Conservation (phyloP, 1,140 invertebrate species). For the Helicoverpa armigera region DNA sequence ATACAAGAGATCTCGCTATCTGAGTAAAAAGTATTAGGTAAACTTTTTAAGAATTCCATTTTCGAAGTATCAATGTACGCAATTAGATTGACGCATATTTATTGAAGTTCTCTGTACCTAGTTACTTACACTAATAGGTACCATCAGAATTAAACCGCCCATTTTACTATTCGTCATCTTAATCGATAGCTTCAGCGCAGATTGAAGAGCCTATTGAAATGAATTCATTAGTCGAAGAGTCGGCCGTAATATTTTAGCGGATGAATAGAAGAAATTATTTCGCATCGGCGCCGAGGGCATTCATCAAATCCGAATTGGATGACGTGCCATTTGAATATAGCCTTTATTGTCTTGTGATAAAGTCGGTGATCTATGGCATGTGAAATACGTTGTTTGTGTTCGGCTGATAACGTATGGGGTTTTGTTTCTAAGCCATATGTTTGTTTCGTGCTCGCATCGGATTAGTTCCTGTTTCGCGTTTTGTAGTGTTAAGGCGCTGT, state of each 20-base stretch:
- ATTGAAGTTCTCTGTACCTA: background rate
- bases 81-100: background rate
- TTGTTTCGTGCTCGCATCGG: slow-evolving; percentile 44
- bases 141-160: slow-evolving; percentile 32
- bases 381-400: slow-evolving; percentile 50
- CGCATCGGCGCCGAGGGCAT: slow-evolving; percentile 56
- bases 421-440: slow-evolving; percentile 51
- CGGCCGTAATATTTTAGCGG: slow-evolving; percentile 70
- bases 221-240: slow-evolving; percentile 74
- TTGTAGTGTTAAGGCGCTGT: background rate
- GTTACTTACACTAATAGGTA: slow-evolving; percentile 1
- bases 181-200: slow-evolving; percentile 39
- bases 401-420: slow-evolving; percentile 49
- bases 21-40: too few species aligned
- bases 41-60: too few species aligned
- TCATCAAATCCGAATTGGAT: slow-evolving; percentile 58
- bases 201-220: slow-evolving; percentile 61
- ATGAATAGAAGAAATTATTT: slow-evolving; percentile 74
- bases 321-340: slow-evolving; percentile 30
- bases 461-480: slow-evolving; percentile 3
- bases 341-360: slow-evolving; percentile 52
- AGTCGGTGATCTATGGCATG: slow-evolving; percentile 12
- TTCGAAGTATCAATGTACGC: background rate
- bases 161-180: slow-evolving; percentile 57
- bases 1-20: too few species aligned